A percentile compares a stretch with the other conserved stretches of the same genome.
Conservation (phyloP, 2,797 vertebrate genomes). For the Gymnocypris eckloni region DNA sequence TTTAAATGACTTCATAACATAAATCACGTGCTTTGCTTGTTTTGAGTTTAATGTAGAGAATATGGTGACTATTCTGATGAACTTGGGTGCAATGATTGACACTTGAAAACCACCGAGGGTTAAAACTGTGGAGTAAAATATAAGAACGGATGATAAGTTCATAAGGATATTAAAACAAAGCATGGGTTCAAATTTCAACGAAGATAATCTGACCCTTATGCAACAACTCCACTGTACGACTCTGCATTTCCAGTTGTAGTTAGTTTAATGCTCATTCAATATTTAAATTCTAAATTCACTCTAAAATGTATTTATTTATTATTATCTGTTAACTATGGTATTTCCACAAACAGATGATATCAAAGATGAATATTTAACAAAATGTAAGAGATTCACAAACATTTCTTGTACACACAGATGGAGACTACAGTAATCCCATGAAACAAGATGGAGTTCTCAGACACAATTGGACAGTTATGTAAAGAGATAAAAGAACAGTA, state of each 20-base stretch:
- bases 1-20: neutral
- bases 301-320: neutral
- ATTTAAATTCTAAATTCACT: neutral
- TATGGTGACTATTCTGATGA: neutral
- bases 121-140: neutral
- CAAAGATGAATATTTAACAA: conserved; percentile 11
- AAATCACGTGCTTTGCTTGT: neutral
- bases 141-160: neutral
- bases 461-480: conserved; percentile 37
- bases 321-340: neutral
- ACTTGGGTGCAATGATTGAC: neutral
- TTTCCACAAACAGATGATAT: conserved; percentile 21
- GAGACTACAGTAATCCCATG: neutral
- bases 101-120: neutral
- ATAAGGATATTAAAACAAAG: neutral
- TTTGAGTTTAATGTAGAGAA: neutral
- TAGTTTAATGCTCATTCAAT: neutral
- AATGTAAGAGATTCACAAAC: conserved; percentile 7
- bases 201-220: neutral
- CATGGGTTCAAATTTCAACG: neutral
- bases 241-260: neutral
- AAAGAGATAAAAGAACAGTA: conserved; percentile 37
- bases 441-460: conserved; percentile 27
- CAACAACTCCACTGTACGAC: neutral
- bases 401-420: conserved; percentile 6